Conservation (phyloP, 1,140 invertebrate genomes). For the Hylaeus volcanicus region DNA sequence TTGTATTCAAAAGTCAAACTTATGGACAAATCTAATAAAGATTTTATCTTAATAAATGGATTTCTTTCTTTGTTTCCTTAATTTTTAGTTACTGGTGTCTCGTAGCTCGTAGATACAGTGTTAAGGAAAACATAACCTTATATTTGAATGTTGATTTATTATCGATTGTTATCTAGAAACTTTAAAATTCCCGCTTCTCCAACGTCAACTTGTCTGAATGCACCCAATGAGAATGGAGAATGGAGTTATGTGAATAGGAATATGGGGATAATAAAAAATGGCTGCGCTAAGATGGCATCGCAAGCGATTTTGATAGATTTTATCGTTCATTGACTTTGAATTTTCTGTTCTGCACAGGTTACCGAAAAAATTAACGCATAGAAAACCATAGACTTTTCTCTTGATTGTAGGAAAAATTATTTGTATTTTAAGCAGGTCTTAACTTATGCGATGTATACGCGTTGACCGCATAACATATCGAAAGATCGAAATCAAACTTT, state of each 20-base stretch:
- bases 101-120: neutral
- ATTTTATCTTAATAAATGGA: no score
- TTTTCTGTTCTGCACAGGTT: conserved; percentile 1
- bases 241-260: no score
- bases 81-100: neutral
- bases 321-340: conserved; percentile 27
- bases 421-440: conserved; percentile 1
- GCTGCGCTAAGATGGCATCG: conserved; percentile 49
- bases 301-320: conserved; percentile 18
- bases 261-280: conserved; percentile 12
- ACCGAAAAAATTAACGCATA: neutral
- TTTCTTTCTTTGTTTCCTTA: neutral
- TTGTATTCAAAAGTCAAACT: no score
- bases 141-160: neutral
- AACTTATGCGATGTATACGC: conserved; percentile 8
- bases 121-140: neutral
- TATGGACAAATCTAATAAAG: no score
- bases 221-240: no score
- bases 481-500: conserved; percentile 1
- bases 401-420: neutral
- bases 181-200: conserved; percentile 26
- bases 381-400: neutral
- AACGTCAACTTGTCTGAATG: neutral
- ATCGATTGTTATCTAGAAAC: no score
- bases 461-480: conserved; percentile 5